A percentile compares a stretch with the other conserved stretches of the same genome.
These are phyloP conservation scores for Sturnira hondurensis DNA, from an alignment of 2,113 vertebrate species.

Conservation along the genomic window DNA sequence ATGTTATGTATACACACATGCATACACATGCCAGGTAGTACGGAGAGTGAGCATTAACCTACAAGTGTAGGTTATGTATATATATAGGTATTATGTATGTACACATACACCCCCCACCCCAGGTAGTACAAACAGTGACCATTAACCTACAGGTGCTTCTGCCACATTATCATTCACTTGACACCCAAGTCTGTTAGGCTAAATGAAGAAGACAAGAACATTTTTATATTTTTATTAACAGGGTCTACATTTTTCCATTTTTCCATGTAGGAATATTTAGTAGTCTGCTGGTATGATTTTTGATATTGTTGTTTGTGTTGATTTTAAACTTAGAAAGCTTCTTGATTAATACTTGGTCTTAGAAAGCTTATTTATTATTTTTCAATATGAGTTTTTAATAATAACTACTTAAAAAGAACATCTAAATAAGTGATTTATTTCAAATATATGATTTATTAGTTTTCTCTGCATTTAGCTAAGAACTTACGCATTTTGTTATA, in stretches of 20 bases:
- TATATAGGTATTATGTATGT: no score
- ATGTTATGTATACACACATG: no score
- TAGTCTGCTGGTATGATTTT: not conserved
- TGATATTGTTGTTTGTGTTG: not conserved
- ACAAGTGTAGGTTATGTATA: not conserved
- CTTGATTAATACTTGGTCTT: not conserved
- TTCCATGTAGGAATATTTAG: not conserved
- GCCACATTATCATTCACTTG: not conserved
- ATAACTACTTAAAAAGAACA: not conserved
- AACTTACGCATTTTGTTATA: not conserved
- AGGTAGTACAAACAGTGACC: no score
- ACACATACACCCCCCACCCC: no score
- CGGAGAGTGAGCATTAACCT: no score
- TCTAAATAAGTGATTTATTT: not conserved
- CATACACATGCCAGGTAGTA: no score
- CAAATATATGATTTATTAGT: not conserved
- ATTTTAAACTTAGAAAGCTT: not conserved
- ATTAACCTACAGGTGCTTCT: conserved; percentile 1
- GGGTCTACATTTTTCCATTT: not conserved
- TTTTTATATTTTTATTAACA: not conserved
- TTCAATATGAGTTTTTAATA: not conserved
- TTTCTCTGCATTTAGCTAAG: not conserved
- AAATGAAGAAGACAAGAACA: not conserved
- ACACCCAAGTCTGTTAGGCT: not conserved
- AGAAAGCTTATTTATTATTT: not conserved